Base-by-base conservation (phyloP, 2,113 vertebrate species). In the Dendrocopos noguchii region DNA sequence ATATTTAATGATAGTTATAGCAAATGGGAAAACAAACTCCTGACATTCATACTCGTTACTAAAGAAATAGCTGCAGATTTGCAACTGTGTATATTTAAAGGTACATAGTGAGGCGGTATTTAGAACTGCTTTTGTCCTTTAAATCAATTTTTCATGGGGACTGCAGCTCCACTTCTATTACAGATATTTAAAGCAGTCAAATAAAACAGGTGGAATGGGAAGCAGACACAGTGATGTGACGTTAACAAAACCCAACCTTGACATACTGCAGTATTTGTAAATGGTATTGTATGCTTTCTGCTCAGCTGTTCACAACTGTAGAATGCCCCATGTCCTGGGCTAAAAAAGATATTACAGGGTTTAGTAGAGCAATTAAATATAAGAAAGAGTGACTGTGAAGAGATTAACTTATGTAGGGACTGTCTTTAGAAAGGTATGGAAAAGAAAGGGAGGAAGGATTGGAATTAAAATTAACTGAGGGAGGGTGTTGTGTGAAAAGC, bases 181-280 rank as follows among this genome's bases (percentile, higher is more conserved):
- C 52, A 80, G 93, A 86, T 88, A 84, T 76, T 93, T 88, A 68
- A 71, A 93, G 31, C 53, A 71, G 31, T 67, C 59, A 70, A 50
- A 53, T 67, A 52, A 53, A 88, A 61, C 22, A 65, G 77, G 61
- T 81, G 59, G 33, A 68, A 33, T 46, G 42, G 36, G 52, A 87
- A 91, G 46, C 64, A 84, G 76, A 60, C 28, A 22, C 12, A 67
- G 47, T 0, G 0, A 67, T 2, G 9, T 8, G 27, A 24, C 29
- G 39, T 95, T 84, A 70, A 64, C 53, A 78, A 87, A 90, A 57
- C 70, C 9, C 66, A 78, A 55, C 29, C 53, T 84, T 86, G 50
- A 27, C 7, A 13, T 72, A 31, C 46, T 52, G 20, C 44, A 55
- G 74, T 81, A 59, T 59, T 88, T 44, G 81, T 83, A 81, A 92